Evolutionary conservation across 2,888 invertebrate species (phyloP).

Genomic region (Panzeria rudis): DNA sequence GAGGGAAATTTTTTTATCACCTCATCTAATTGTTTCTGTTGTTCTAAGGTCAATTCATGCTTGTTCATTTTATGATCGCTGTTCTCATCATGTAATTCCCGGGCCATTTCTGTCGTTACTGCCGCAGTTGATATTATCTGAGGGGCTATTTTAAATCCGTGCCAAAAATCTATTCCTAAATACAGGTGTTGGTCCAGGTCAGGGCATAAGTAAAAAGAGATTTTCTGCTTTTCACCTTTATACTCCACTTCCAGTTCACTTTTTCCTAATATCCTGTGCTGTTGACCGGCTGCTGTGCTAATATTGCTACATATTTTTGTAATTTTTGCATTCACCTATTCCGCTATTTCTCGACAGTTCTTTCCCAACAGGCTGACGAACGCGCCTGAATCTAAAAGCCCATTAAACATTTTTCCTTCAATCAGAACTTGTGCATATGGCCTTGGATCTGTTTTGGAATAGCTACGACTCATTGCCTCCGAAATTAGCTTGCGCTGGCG

Average conservation of each 20-base stretch:
- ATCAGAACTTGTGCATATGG: constrained; percentile 1
- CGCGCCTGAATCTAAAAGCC: constrained; percentile 27
- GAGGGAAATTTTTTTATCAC: too few species aligned
- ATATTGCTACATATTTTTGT: neutral
- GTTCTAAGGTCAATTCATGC: too few species aligned
- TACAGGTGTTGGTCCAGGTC: too few species aligned
- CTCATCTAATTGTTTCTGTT: too few species aligned
- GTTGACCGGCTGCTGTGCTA: constrained; percentile 13
- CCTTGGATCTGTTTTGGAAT: neutral
- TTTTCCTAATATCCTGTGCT: constrained; percentile 17
- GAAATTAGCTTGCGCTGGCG: neutral
- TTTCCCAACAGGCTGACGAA: constrained; percentile 23
- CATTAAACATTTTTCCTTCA: neutral
- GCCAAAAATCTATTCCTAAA: too few species aligned
- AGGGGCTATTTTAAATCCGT: too few species aligned
- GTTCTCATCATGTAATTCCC: neutral
- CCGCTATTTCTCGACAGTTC: constrained; percentile 9
- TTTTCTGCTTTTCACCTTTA: neutral
- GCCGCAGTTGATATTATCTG: neutral
- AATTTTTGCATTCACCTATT: neutral
- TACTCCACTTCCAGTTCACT: neutral
- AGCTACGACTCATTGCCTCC: neutral
- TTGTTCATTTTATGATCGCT: too few species aligned
- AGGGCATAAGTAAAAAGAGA: constrained; percentile 24
- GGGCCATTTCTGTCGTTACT: neutral